These are phyloP conservation scores for Prionailurus bengalensis DNA, from an alignment of 2,113 vertebrate species.

Conservation along the genomic window DNA sequence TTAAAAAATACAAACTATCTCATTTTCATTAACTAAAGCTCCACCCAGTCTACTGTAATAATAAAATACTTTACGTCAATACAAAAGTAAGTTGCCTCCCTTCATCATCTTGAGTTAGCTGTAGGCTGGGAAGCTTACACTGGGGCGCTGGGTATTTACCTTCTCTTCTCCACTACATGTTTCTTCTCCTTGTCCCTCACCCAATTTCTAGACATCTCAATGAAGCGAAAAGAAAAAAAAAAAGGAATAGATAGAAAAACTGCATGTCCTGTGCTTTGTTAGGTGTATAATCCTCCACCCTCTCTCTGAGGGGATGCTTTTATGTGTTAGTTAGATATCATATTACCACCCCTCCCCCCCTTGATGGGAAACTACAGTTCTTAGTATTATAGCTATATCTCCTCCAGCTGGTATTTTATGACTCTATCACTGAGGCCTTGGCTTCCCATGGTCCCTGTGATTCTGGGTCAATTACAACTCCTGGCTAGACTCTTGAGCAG, in stretches of 20 bases:
- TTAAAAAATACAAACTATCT: neutral
- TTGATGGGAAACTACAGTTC: neutral
- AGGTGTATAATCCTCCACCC: neutral
- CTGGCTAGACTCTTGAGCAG: neutral
- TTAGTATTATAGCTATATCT: neutral
- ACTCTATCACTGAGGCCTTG: neutral
- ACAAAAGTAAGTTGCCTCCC: neutral
- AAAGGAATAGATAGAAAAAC: neutral
- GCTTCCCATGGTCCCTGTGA: accelerated
- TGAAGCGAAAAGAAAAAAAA: neutral
- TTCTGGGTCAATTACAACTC: neutral
- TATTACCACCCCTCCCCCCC: accelerated
- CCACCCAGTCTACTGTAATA: neutral
- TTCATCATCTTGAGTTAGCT: neutral
- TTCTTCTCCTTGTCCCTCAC: neutral
- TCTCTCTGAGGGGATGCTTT: neutral
- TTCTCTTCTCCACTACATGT: neutral
- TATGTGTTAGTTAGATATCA: neutral
- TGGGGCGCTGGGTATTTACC: neutral
- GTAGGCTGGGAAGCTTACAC: neutral
- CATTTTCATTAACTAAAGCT: neutral
- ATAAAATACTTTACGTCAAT: neutral
- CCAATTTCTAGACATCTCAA: neutral
- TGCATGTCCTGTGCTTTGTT: neutral
- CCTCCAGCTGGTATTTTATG: neutral